phyloP scores from a whole-genome alignment of 2,888 invertebrate species.

The Labia minor region DNA sequence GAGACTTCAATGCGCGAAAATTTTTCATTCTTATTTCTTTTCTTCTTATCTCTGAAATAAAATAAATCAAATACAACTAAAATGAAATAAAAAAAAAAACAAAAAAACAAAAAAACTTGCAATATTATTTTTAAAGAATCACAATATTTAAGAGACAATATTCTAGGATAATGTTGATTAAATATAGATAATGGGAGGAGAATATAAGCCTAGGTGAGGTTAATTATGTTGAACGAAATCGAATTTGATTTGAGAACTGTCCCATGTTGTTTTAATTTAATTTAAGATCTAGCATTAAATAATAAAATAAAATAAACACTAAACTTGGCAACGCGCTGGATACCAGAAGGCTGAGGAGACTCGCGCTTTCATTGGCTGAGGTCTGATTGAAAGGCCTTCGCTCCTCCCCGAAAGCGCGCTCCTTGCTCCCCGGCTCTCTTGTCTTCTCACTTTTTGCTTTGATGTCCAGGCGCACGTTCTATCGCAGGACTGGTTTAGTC shows the following conservation, averaged over 20 bases:
- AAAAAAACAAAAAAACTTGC: too few species aligned
- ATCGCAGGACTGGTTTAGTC: neutral
- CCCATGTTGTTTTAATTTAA: neutral
- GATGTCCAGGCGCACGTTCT: neutral
- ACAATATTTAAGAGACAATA: neutral
- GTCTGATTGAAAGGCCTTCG: conserved; percentile 2
- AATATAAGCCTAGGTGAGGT: too few species aligned
- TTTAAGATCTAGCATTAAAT: neutral
- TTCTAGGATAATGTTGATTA: too few species aligned
- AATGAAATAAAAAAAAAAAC: too few species aligned
- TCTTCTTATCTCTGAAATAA: too few species aligned
- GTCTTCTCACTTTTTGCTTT: neutral
- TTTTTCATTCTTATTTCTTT: too few species aligned
- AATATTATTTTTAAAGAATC: neutral
- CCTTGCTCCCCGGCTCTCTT: neutral
- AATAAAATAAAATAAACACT: neutral
- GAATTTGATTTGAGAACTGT: neutral
- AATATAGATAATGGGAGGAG: too few species aligned
- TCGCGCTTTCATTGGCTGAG: neutral
- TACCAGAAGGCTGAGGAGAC: neutral
- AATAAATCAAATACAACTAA: too few species aligned
- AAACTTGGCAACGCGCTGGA: conserved; percentile 1
- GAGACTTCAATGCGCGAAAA: too few species aligned
- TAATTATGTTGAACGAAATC: neutral
- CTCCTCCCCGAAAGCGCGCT: conserved; percentile 7